A percentile compares a stretch with the other conserved stretches of the same genome.
Evolutionary conservation across 2,797 vertebrate species (phyloP).

Genomic region (Pagetopsis macropterus): DNA sequence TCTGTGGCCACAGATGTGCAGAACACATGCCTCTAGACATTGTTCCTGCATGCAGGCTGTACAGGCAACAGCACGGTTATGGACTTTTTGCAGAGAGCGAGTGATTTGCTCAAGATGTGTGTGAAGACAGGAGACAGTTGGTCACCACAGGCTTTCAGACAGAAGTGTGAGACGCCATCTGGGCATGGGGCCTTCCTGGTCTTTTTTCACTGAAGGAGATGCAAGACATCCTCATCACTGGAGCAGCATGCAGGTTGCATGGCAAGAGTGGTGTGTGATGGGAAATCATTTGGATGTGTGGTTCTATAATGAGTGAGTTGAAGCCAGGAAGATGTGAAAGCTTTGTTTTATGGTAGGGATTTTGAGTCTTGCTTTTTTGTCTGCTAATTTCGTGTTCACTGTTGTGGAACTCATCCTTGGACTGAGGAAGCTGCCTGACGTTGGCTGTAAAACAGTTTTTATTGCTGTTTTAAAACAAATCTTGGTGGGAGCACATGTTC

Average conservation of each 20-base stretch:
- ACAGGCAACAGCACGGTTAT: background rate
- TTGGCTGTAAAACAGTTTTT: conserved; percentile 12
- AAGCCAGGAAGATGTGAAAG: background rate
- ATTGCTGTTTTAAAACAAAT: conserved; percentile 13
- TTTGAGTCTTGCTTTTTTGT: conserved; percentile 5
- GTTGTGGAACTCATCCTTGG: background rate
- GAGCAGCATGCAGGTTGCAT: conserved; percentile 5
- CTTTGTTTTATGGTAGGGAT: background rate
- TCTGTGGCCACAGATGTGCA: conserved; percentile 20
- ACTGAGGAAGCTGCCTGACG: conserved; percentile 8
- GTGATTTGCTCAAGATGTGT: conserved; percentile 46
- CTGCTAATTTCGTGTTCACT: background rate
- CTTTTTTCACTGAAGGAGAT: conserved; percentile 22
- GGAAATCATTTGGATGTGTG: conserved; percentile 16
- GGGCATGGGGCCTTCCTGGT: conserved; percentile 33
- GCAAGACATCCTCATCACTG: background rate
- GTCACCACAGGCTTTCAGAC: conserved; percentile 53
- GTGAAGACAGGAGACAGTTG: conserved; percentile 45
- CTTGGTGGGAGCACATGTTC: conserved; percentile 12
- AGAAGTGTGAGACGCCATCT: conserved; percentile 37
- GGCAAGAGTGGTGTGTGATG: background rate
- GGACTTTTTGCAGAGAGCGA: conserved; percentile 18
- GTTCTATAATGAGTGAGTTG: conserved; percentile 10
- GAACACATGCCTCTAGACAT: conserved; percentile 11
- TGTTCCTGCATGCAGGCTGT: conserved; percentile 12